Percentiles rank a stretch among this genome's conserved stretches.
phyloP scores from a whole-genome alignment of 2,797 vertebrate genomes.

The Acridotheres tristis region DNA sequence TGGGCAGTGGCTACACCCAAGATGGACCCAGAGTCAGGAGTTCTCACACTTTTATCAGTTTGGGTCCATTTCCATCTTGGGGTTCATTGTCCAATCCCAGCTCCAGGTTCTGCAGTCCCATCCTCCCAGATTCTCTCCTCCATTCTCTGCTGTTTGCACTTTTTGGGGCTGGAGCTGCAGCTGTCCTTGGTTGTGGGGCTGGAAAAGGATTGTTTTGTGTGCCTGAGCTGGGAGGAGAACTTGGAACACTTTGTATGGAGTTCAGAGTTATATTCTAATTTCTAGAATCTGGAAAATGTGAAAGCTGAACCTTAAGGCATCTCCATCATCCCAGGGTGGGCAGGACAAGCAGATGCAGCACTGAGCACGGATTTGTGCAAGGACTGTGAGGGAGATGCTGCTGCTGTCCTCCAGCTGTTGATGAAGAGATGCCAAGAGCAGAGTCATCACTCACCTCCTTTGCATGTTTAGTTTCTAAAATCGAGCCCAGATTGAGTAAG shows the following conservation, averaged over 20 bases:
- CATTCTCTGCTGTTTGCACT: not conserved
- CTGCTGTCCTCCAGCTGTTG: not conserved
- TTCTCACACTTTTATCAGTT: not conserved
- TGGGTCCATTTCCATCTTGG: accelerated
- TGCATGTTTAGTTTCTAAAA: not conserved
- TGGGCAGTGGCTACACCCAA: not conserved
- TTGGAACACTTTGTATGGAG: not conserved
- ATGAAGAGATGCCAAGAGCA: not conserved
- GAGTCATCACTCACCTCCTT: not conserved
- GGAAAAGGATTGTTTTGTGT: not conserved
- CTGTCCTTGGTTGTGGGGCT: not conserved
- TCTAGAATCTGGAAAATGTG: not conserved
- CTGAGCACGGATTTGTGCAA: not conserved
- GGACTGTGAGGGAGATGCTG: not conserved
- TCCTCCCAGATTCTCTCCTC: not conserved
- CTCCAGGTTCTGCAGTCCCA: not conserved
- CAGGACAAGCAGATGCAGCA: not conserved
- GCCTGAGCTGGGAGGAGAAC: not conserved
- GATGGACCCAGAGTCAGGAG: not conserved
- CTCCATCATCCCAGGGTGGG: not conserved
- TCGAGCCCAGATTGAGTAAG: not conserved
- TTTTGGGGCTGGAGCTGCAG: not conserved
- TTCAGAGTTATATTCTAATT: too few relatives aligned
- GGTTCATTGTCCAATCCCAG: not conserved
- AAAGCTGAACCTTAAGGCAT: not conserved